Conservation (phyloP, 2,888 invertebrate species). For the Perithous albicinctus region DNA sequence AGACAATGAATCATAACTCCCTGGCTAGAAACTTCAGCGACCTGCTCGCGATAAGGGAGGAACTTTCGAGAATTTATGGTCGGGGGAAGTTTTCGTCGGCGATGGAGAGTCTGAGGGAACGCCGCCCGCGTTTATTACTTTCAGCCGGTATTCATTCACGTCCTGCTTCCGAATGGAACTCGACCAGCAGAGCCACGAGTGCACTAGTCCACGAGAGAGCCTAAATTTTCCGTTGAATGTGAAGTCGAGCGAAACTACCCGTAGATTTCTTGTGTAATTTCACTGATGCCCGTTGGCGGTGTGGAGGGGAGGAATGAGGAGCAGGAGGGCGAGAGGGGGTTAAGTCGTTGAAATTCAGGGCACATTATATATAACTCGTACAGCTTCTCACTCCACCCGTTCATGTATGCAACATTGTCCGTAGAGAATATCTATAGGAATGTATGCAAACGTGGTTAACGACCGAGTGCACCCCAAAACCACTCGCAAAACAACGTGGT, state of each 20-base stretch:
- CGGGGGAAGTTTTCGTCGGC: slow-evolving; percentile 71
- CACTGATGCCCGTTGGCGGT: slow-evolving; percentile 44
- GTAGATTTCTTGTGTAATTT: slow-evolving; percentile 63
- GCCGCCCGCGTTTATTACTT: slow-evolving; percentile 77
- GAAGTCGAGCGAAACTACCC: slow-evolving; percentile 47
- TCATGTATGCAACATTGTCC: not conserved
- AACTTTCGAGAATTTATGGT: slow-evolving; percentile 78
- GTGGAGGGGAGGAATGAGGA: too few relatives aligned
- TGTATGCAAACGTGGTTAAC: slow-evolving; percentile 3
- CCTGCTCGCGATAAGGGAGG: slow-evolving; percentile 72
- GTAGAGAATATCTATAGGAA: slow-evolving; percentile 1
- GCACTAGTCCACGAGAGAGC: slow-evolving; percentile 18
- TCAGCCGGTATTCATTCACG: slow-evolving; percentile 74
- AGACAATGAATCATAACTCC: slow-evolving; percentile 73
- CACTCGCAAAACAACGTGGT: slow-evolving; percentile 44
- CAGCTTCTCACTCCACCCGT: not conserved
- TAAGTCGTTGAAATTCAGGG: slow-evolving; percentile 50
- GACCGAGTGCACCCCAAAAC: slow-evolving; percentile 18
- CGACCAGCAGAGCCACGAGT: slow-evolving; percentile 40
- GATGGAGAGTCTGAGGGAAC: slow-evolving; percentile 68
- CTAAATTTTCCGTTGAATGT: slow-evolving; percentile 58
- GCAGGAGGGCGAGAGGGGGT: too few relatives aligned
- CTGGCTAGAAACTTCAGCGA: slow-evolving; percentile 71
- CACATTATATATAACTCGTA: slow-evolving; percentile 41
- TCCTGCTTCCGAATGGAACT: slow-evolving; percentile 65